A percentile compares a stretch with the other conserved stretches of the same genome.
These are phyloP conservation scores for Maconellicoccus hirsutus DNA, from an alignment of 1,140 invertebrate species.

Conservation along the genomic window DNA sequence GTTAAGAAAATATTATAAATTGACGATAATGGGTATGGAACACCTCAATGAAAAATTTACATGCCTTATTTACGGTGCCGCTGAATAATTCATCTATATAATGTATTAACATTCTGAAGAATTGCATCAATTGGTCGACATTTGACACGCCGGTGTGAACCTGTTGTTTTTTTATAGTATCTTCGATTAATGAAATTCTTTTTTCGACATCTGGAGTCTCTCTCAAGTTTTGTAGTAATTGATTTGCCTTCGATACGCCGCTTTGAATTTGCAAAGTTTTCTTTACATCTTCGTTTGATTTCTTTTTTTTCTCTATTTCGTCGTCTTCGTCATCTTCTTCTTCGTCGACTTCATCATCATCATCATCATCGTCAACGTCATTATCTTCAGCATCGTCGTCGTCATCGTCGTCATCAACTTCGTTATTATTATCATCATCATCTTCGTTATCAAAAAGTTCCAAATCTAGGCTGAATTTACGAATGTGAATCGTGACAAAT, in stretches of 20 bases:
- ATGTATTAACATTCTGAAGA: background rate
- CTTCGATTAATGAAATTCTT: background rate
- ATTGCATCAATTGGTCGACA: background rate
- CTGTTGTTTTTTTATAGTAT: background rate
- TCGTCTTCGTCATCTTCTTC: conserved; percentile 30
- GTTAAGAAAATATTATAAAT: background rate
- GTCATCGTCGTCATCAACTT: conserved; percentile 26
- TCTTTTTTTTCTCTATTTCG: too few species aligned
- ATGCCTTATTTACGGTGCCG: background rate
- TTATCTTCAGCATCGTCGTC: conserved; percentile 30
- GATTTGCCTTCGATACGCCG: too few species aligned
- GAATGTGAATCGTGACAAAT: background rate
- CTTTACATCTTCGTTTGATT: too few species aligned
- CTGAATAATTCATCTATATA: background rate
- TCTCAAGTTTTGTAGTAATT: background rate
- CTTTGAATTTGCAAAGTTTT: too few species aligned
- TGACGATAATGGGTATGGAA: background rate
- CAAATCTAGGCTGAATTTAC: background rate
- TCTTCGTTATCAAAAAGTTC: conserved; percentile 32
- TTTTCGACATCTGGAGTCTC: too few species aligned
- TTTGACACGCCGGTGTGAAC: background rate
- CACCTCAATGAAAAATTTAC: background rate
- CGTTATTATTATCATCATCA: conserved; percentile 32
- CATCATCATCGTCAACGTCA: conserved; percentile 33
- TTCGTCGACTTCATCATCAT: conserved; percentile 30